Conservation (phyloP, 2,888 invertebrate species). For the Pachycephus smyrnensis region DNA sequence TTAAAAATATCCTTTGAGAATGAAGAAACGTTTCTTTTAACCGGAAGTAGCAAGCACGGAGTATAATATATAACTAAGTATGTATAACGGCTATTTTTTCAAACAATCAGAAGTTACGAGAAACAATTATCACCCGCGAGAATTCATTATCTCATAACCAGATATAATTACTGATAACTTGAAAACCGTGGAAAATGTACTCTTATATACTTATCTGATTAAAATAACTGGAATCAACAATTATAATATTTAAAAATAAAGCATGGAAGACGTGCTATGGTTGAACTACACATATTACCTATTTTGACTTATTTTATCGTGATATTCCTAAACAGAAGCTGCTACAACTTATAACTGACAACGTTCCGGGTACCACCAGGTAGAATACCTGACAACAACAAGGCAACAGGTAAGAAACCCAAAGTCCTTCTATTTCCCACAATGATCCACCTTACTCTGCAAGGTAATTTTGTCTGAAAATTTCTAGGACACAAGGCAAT, state of each 20-base stretch:
- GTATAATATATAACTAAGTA: too few relatives aligned
- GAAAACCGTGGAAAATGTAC: too few relatives aligned
- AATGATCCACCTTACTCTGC: too few relatives aligned
- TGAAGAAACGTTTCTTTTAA: not conserved
- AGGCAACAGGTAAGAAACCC: not conserved
- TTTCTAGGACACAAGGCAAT: not conserved
- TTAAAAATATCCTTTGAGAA: not conserved
- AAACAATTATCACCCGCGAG: too few relatives aligned
- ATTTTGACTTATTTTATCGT: not conserved
- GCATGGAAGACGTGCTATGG: not conserved
- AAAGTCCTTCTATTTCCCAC: too few relatives aligned
- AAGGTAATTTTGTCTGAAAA: not conserved
- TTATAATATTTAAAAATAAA: too few relatives aligned
- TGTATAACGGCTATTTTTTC: too few relatives aligned
- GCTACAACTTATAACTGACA: not conserved
- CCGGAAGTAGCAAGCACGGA: not conserved
- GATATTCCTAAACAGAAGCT: not conserved
- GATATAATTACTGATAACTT: too few relatives aligned
- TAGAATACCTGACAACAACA: not conserved
- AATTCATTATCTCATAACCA: too few relatives aligned
- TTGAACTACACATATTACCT: not conserved
- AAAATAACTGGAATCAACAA: too few relatives aligned
- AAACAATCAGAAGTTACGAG: too few relatives aligned
- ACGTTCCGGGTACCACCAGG: not conserved
- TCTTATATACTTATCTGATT: too few relatives aligned